These are phyloP conservation scores for Mormyrops attenuatus DNA, from an alignment of 2,797 vertebrate species.

Conservation along the genomic window DNA sequence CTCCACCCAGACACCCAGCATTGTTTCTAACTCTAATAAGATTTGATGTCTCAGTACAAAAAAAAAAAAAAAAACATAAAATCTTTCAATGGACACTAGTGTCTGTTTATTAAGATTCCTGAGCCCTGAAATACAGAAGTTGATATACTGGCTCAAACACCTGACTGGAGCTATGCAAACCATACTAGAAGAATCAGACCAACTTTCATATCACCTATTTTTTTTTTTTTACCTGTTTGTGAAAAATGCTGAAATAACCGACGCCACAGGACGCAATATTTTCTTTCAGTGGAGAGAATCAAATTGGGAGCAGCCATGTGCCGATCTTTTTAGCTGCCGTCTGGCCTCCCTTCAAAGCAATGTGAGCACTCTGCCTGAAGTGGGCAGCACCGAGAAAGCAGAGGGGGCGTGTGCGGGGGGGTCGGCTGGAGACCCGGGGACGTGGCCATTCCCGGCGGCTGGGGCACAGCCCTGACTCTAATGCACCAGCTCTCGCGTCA, in stretches of 20 bases:
- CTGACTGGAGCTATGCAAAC: background rate
- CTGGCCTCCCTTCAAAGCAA: conserved; percentile 56
- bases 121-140: background rate
- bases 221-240: background rate
- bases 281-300: conserved; percentile 47
- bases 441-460: background rate
- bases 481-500: background rate
- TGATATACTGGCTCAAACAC: background rate
- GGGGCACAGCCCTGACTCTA: background rate
- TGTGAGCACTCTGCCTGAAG: conserved; percentile 45
- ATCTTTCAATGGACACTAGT: background rate
- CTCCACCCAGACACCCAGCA: background rate
- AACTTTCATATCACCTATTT: background rate
- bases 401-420: conserved; percentile 64
- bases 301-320: conserved; percentile 65
- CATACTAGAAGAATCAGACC: background rate
- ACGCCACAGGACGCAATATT: background rate
- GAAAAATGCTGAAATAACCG: background rate
- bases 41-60: background rate
- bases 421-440: conserved; percentile 35
- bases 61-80: background rate
- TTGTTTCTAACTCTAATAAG: background rate
- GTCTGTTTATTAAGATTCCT: conserved; percentile 11
- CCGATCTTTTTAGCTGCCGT: conserved; percentile 62
- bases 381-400: conserved; percentile 64